Conservation (phyloP, 2,888 invertebrate genomes). For the Eucera pruinosa region DNA sequence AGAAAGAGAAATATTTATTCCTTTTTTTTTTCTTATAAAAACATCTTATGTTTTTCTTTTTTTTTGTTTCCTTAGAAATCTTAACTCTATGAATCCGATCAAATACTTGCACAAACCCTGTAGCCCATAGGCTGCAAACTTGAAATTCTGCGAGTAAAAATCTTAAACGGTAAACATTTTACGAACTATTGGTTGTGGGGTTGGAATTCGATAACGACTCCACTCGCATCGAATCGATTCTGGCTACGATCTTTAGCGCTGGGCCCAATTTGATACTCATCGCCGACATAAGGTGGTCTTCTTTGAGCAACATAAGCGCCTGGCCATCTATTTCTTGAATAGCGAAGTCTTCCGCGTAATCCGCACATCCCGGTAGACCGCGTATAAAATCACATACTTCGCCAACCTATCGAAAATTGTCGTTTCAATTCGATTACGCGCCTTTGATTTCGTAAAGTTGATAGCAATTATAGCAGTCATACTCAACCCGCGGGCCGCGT, state of each 20-base stretch:
- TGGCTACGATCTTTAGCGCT: constrained; percentile 97
- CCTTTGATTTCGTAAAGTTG: too few species aligned
- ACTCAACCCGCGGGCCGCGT: too few species aligned
- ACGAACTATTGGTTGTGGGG: constrained; percentile 67
- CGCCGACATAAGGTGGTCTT: constrained; percentile 96
- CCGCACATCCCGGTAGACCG: constrained; percentile 94
- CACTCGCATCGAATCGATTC: constrained; percentile 93
- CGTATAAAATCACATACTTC: constrained; percentile 96
- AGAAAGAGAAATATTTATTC: constrained; percentile 21
- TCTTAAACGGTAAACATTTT: constrained; percentile 54
- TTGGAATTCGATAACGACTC: constrained; percentile 83
- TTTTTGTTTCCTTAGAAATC: constrained; percentile 34
- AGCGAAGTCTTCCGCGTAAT: constrained; percentile 97
- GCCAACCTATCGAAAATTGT: constrained; percentile 87
- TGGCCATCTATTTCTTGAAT: constrained; percentile 98
- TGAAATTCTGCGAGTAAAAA: constrained; percentile 41
- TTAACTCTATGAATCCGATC: constrained; percentile 46
- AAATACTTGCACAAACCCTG: constrained; percentile 76
- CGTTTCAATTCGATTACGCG: too few species aligned
- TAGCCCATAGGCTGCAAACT: constrained; percentile 67
- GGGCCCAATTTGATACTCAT: constrained; percentile 98
- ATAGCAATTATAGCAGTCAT: too few species aligned
- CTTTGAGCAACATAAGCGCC: constrained; percentile 95
- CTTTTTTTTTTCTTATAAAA: constrained; percentile 24
- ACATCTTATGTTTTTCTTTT: constrained; percentile 32